Base-by-base conservation (phyloP, 2,888 invertebrate species). In the Anaspis maculata region DNA sequence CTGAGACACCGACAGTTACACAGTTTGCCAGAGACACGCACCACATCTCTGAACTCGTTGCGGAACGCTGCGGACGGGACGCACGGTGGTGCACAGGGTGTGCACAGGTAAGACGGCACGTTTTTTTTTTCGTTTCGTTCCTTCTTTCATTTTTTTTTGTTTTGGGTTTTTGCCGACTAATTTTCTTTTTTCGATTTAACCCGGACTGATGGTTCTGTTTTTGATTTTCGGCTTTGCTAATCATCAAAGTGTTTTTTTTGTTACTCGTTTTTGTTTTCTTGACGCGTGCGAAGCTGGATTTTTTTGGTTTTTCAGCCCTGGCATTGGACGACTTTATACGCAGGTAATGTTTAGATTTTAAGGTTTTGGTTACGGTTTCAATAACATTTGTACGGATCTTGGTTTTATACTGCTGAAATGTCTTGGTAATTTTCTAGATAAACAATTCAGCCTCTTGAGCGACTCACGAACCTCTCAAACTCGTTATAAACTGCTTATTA, bases 251-350 rank as follows among this genome's bases (percentile, higher is more conserved):
- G n/a, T 15, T 28, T 13, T 27, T 13, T 27, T 32, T 22, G 34
- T 36, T 25, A 25, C 23, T 35, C 31, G 38, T 34, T 39, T 30
- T 34, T 14, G 21, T 28, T 38, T 36, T 34, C 40, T 37, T 36
- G 25, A 32, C 38, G 30, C 34, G 32, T 23, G 30, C 21, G 14
- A 22, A 13, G 28, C 25, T 32, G 25, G 34, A 16, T 27, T 23
- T 23, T 3, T 16, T 28, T 29, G 27, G 44, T 37, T 61, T 59
- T 61, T 49, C 61, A 61, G 61, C 48, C 52, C 55, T 51, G 60
- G 57, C 58, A 51, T 59, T 60, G 60, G 58, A 54, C 61, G 57
- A 49, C 60, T 46, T n/a, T n/a, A n/a, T n/a, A n/a, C n/a, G n/a
- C n/a, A n/a, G n/a, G n/a, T n/a, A n/a, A n/a, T n/a, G n/a, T n/a